A percentile compares a stretch with the other conserved stretches of the same genome.
Conservation (phyloP, 2,797 vertebrate genomes). For the Octomys mimax region DNA sequence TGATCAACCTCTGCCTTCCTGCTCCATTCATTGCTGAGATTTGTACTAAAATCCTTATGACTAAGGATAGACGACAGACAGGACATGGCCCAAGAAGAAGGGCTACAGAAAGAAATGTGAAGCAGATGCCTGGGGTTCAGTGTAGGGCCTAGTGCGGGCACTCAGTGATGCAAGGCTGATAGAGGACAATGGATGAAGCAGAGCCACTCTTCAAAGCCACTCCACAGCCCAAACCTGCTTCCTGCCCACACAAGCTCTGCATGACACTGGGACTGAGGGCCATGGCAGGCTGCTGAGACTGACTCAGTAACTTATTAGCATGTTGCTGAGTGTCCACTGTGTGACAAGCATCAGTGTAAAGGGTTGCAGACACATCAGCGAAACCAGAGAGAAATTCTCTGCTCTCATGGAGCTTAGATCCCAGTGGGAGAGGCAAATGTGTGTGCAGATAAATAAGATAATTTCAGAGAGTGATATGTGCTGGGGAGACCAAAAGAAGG, state of each 20-base stretch:
- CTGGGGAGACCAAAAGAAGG: neutral
- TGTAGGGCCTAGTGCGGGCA: neutral
- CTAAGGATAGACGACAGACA: neutral
- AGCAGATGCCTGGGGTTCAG: neutral
- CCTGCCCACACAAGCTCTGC: neutral
- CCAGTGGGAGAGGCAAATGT: slow-evolving; percentile 28
- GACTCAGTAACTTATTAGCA: neutral
- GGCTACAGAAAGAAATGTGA: neutral
- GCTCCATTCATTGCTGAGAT: neutral
- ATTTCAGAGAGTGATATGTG: slow-evolving; percentile 11
- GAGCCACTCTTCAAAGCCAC: neutral
- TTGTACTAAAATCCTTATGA: neutral
- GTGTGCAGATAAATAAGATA: neutral
- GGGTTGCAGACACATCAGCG: neutral
- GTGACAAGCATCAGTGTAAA: neutral
- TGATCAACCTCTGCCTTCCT: neutral
- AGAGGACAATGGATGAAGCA: neutral
- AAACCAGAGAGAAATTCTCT: slow-evolving; percentile 40
- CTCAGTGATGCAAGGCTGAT: neutral
- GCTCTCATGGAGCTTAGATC: slow-evolving; percentile 5
- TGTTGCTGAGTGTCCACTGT: neutral
- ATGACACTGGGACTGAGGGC: neutral
- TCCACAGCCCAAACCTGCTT: neutral
- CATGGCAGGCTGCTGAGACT: neutral
- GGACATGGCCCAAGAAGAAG: neutral